Evolutionary conservation across 2,113 vertebrate genomes (phyloP), one percentile per base, ranked within the genome.

Genomic region (Noturus placidus): DNA sequence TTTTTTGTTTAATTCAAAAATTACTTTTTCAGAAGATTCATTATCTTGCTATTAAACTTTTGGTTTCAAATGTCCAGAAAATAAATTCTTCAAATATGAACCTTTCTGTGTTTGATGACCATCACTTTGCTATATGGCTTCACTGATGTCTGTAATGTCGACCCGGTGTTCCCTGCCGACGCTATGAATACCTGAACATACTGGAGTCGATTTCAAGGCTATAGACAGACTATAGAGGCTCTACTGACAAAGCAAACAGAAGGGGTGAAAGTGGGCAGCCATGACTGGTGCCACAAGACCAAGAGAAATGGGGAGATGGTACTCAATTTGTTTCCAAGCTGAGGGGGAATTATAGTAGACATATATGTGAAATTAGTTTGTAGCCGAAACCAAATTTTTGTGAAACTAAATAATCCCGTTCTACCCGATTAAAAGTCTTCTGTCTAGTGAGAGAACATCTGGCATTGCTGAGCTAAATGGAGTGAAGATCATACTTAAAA

Each of bases 1-100:
- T 59, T 77, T 50, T 84, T 79, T 72, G 84, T 82, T 65, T 83
- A 79, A 89, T 87, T 88, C 67, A 67, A 84, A 86, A 87, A 86
- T 59, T 86, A 72, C 74, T 90, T 84, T 91, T 88, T 89, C 87
- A 89, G 72, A 87, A 88, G 86, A 57, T 22, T 59, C 79, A 38
- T 35, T 15, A 77, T 59, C 79, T 81, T 59, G 54, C 25, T 80
- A 30, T 33, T 57, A 79, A 79, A 81, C 56, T 38, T 81, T 81
- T 59, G 54, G 30, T 81, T 81, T 33, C 30, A 35, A 25, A 59
- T 81, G 54, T 59, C 79, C 56, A 81, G 33, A 81, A 81, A 81
- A 81, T 81, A 81, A 81, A 81, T 87, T 88, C 89, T 89, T 87
- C 67, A 90, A 61, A 74, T 88, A 80, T 80, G n/a, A 85, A n/a